Base-by-base conservation (phyloP, 2,797 vertebrate genomes). In the Alosa sapidissima region DNA sequence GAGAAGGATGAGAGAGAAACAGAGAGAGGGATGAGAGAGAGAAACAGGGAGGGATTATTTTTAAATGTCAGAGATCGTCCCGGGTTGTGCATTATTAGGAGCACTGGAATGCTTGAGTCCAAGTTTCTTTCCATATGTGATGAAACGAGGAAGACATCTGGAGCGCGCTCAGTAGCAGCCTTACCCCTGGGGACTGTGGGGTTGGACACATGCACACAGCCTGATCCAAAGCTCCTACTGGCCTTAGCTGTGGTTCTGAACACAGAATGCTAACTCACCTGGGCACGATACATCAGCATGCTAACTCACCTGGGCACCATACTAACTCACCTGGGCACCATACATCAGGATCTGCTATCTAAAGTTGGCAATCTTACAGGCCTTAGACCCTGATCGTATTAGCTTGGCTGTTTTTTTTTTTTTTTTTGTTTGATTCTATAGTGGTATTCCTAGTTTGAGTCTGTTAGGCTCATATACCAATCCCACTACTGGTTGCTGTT, bases 61-160 rank as follows among this genome's bases (percentile, higher is more conserved):
- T 24, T 65, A 65, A 65, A 65, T 65, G 60, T 65, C 60, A 65
- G 36, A 47, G 72, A 78, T 78, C 72, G 36, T 78, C 72, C 47
- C 41, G 72, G 72, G 41, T 78, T 47, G 36, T 78, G 19, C 36
- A 5, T 36, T 45, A 41, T 19, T 55, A 28, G 72, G 72, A 47
- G 4, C 19, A 14, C 65, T 72, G 65, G 65, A 72, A 72, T 6
- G 2, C 47, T 41, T 47, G 72, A 78, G 36, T 21, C 36, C 65
- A 72, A 41, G 13, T 72, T 72, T 72, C 28, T 36, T 2, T 36
- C 65, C 28, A 14, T 28, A n/a, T 65, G 1, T 28, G 24, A 24
- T 72, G 65, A 19, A 72, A 6, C 13, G 33, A 36, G 65, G 28
- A 33, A 36, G 36, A 75, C 72, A 78, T 45, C 36, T 19, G 36